Conservation (phyloP, 2,113 vertebrate species). For the Steatornis caripensis region DNA sequence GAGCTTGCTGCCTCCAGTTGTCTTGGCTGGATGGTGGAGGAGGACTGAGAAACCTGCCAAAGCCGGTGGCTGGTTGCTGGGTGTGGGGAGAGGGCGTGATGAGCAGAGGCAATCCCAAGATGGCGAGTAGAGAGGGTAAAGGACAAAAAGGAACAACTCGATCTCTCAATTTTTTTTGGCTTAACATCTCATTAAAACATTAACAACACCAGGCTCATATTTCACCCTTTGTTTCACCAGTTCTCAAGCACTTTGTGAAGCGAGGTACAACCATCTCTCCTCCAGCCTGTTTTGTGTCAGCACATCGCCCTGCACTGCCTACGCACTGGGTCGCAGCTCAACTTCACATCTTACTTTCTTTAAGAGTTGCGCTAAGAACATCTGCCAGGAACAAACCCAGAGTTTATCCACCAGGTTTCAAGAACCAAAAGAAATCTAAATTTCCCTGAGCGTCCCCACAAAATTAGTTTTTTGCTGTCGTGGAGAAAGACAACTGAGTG, state of each 20-base stretch:
- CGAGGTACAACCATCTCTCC: neutral
- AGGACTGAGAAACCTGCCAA: neutral
- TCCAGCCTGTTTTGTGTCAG: neutral
- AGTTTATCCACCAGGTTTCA: neutral
- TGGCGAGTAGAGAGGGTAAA: neutral
- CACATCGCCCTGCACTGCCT: rapidly evolving
- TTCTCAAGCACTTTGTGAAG: neutral
- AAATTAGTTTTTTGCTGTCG: slow-evolving; percentile 19
- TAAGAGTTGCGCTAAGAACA: neutral
- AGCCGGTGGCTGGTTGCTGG: neutral
- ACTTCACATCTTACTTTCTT: neutral
- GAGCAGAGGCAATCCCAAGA: neutral
- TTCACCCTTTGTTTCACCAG: neutral
- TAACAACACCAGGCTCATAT: neutral
- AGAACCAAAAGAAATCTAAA: neutral
- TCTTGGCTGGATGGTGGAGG: rapidly evolving
- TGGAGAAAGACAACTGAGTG: neutral
- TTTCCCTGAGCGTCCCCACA: neutral
- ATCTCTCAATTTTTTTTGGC: neutral
- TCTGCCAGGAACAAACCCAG: neutral
- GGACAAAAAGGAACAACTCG: rapidly evolving
- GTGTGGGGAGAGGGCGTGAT: neutral
- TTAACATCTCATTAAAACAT: neutral
- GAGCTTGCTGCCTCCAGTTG: neutral
- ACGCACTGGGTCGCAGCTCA: rapidly evolving